Conservation (phyloP, 2,113 vertebrate genomes). For the Emberiza fucata region DNA sequence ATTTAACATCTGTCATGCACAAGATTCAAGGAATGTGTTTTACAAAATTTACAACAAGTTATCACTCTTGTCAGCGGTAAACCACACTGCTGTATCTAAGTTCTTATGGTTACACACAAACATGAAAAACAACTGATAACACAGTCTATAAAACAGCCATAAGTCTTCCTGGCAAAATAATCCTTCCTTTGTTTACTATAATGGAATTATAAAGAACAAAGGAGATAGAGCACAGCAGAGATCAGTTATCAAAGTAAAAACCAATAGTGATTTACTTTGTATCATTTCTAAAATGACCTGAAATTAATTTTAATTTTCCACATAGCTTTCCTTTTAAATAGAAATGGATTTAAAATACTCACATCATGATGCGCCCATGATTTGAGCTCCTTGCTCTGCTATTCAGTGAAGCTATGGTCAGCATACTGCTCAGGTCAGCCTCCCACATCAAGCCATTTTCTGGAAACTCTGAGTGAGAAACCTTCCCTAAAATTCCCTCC, state of each 20-base stretch:
- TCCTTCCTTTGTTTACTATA: not conserved
- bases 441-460: not conserved
- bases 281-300: not conserved
- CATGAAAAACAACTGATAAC: not conserved
- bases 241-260: not conserved
- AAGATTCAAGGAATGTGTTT: not conserved
- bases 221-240: not conserved
- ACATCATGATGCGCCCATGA: not conserved
- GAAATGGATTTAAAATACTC: not conserved
- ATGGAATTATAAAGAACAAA: not conserved
- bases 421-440: not conserved
- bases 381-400: not conserved
- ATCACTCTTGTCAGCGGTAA: not conserved
- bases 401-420: accelerated
- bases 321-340: not conserved
- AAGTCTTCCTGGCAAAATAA: not conserved
- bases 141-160: not conserved
- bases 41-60: not conserved
- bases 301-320: not conserved
- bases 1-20: not conserved
- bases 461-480: not conserved
- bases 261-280: not conserved
- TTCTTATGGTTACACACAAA: not conserved
- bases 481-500: not conserved
- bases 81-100: not conserved